Percentiles rank a stretch among this genome's conserved stretches.
Evolutionary conservation across 64 coral and sea anemone genomes (phyloP).

Genomic region (Dendrophyllia cribrosa): DNA sequence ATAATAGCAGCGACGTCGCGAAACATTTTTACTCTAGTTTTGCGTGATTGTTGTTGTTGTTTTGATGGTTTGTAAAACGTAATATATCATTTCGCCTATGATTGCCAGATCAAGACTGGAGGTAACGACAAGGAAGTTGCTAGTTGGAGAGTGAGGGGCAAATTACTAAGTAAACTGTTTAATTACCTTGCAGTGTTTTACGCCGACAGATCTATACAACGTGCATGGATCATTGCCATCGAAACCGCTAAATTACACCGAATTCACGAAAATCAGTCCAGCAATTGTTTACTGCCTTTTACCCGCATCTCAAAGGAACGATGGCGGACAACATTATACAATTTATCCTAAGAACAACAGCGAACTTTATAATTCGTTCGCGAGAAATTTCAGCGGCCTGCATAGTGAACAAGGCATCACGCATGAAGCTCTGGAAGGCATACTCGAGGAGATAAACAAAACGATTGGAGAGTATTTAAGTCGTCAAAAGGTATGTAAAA

Average conservation of each 20-base stretch:
- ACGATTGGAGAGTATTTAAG: not conserved
- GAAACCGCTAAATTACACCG: not conserved
- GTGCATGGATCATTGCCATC: not conserved
- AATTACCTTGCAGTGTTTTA: not conserved
- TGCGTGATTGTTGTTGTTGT: too few relatives aligned
- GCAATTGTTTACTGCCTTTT: constrained; percentile 22
- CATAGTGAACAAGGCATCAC: constrained; percentile 13
- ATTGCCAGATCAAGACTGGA: too few relatives aligned
- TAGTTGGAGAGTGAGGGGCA: too few relatives aligned
- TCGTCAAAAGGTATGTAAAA: not conserved
- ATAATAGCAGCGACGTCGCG: too few relatives aligned
- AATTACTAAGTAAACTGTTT: too few relatives aligned
- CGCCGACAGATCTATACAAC: not conserved
- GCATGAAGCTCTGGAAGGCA: not conserved
- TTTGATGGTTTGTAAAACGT: too few relatives aligned
- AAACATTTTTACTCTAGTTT: too few relatives aligned
- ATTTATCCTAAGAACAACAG: not conserved
- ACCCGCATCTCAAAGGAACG: not conserved
- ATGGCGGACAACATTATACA: not conserved
- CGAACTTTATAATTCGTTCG: not conserved
- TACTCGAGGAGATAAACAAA: not conserved
- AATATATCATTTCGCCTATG: too few relatives aligned
- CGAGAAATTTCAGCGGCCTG: constrained; percentile 7
- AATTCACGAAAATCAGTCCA: not conserved
- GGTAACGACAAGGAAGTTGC: too few relatives aligned